Evolutionary conservation across 2,797 vertebrate species (phyloP).

Genomic region (Gymnocypris eckloni): DNA sequence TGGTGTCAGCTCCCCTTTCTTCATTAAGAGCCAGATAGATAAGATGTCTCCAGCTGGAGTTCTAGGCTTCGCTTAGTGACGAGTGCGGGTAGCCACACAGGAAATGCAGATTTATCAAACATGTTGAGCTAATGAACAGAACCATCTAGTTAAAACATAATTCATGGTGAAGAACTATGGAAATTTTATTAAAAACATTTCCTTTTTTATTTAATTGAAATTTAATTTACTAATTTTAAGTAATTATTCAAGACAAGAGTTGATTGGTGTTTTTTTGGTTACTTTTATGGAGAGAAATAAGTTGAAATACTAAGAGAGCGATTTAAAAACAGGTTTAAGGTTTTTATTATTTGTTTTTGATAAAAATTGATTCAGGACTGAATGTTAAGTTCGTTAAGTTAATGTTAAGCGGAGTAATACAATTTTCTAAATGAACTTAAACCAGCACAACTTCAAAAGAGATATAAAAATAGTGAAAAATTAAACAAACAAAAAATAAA

Average conservation of each 20-base stretch:
- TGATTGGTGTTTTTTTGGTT: too few relatives aligned
- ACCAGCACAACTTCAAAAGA: neutral
- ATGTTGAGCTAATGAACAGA: neutral
- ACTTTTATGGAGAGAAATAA: neutral
- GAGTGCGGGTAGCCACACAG: conserved; percentile 19
- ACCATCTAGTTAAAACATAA: neutral
- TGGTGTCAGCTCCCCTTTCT: conserved; percentile 67
- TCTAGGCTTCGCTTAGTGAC: conserved; percentile 32
- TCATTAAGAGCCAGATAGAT: conserved; percentile 54
- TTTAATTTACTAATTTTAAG: neutral
- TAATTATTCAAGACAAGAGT: neutral
- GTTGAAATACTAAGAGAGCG: neutral
- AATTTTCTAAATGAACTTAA: neutral
- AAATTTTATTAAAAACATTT: neutral
- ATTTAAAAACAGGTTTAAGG: neutral
- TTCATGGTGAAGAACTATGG: neutral
- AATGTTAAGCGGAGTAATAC: neutral
- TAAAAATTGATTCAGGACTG: neutral
- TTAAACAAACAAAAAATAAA: too few relatives aligned
- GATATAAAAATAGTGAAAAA: neutral
- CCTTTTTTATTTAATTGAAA: too few relatives aligned
- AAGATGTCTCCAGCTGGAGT: conserved; percentile 46
- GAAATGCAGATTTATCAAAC: conserved; percentile 11
- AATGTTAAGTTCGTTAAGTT: neutral
- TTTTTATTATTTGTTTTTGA: neutral